Base-by-base conservation (phyloP, 2,797 vertebrate species). In the Meda fulgida region DNA sequence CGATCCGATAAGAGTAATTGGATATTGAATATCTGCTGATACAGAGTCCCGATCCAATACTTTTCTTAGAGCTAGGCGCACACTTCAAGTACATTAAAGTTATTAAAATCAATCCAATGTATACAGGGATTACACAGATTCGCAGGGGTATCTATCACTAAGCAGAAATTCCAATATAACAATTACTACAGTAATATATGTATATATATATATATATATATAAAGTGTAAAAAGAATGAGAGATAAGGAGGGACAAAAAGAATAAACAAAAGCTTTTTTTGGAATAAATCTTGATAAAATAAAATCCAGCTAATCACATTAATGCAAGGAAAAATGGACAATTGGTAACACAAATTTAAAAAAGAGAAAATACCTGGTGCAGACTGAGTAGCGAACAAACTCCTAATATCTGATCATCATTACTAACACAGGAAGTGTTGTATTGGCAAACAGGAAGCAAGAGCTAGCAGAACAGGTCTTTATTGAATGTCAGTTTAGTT, bases 381-480 rank as follows among this genome's bases (percentile, higher is more conserved):
- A 71, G 36, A 43, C 76, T 60, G 66, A 4, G 48, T 6, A 63
- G n/a, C 2, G 26, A 55, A 60, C 83, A 58, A 23, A 51, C 38
- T 80, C 3, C 43, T 67, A 80, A 84, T 79, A 63, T 63, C 60
- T 72, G 53, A 72, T 81, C 83, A 66, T 73, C 38, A 85, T 84
- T 82, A 66, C 73, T 79, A 78, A 66, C 65, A 86, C 78, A 87
- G 80, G 83, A 86, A 82, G 63, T 87, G 85, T 36, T 83, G 31
- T 69, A 83, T 88, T 80, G 51, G 65, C 71, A 83, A 90, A 90
- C 89, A 88, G 89, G 88, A 90, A 89, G 78, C 81, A 81, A 86
- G 14, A 89, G 73, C 72, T 87, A 67, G 38, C 72, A 78, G 31
- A 81, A 63, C 79, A 72, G 67, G 67, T 87, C 51, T 23, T 75